These are phyloP conservation scores for Mionectes olivaceus DNA, from an alignment of 2,797 vertebrate species.

Conservation along the genomic window DNA sequence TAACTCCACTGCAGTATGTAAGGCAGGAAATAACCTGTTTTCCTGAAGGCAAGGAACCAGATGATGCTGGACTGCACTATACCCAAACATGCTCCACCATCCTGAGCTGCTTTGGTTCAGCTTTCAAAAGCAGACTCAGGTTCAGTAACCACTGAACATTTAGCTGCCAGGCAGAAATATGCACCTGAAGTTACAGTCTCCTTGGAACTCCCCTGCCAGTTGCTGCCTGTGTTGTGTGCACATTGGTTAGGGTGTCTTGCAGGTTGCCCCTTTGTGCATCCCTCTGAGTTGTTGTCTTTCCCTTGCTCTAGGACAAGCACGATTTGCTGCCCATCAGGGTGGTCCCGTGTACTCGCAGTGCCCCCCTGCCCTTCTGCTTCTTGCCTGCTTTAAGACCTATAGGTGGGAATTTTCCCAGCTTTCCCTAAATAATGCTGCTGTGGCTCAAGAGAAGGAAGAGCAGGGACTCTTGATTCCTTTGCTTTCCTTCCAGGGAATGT, in stretches of 20 bases:
- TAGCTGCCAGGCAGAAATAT: neutral
- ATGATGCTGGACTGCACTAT: neutral
- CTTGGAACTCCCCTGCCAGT: neutral
- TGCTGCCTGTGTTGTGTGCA: neutral
- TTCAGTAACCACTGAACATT: neutral
- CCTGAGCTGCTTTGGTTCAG: neutral
- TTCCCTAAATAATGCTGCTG: neutral
- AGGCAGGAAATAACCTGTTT: neutral
- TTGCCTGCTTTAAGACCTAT: neutral
- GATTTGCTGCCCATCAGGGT: rapidly evolving
- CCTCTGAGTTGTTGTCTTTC: neutral
- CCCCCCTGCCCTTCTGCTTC: neutral
- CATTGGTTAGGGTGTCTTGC: neutral
- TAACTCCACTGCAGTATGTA: neutral
- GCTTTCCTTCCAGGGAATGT: conserved; percentile 69
- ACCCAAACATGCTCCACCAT: neutral
- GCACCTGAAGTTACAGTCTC: neutral
- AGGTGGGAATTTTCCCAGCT: neutral
- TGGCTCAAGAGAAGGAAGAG: neutral
- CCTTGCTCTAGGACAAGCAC: neutral
- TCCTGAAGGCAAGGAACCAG: neutral
- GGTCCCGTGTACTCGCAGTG: neutral
- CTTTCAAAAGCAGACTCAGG: neutral
- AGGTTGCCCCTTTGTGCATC: neutral
- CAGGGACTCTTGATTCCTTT: neutral